These are phyloP conservation scores for Harpegnathos saltator DNA, from an alignment of 1,140 invertebrate genomes.

Conservation along the genomic window DNA sequence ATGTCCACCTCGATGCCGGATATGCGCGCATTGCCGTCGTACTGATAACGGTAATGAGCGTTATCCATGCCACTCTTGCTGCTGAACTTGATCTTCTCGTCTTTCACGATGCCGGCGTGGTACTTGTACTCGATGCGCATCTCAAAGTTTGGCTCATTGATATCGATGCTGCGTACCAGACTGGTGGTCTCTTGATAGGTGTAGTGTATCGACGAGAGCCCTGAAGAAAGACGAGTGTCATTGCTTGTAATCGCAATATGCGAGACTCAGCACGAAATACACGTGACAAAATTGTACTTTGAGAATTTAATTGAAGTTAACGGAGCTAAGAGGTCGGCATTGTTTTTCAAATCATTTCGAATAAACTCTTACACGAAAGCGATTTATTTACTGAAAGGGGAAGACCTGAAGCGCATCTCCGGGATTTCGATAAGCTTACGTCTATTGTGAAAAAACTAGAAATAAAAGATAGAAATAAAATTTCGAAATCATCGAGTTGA, in stretches of 20 bases:
- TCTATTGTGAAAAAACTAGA: too few relatives aligned
- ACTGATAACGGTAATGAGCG: conserved; percentile 95
- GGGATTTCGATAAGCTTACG: too few relatives aligned
- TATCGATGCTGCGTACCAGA: conserved; percentile 93
- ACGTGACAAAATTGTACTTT: too few relatives aligned
- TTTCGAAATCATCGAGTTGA: too few relatives aligned
- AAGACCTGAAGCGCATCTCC: too few relatives aligned
- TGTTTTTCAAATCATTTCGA: too few relatives aligned
- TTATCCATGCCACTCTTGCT: conserved; percentile 94
- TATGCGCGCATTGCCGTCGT: conserved; percentile 93
- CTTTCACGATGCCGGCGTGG: conserved; percentile 95
- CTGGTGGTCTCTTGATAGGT: conserved; percentile 94
- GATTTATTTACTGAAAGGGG: too few relatives aligned
- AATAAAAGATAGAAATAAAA: too few relatives aligned
- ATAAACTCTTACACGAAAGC: too few relatives aligned
- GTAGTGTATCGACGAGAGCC: conserved; percentile 95
- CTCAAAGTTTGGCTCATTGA: conserved; percentile 94
- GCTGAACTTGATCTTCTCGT: conserved; percentile 94
- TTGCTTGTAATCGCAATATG: neutral
- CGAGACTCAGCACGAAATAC: too few relatives aligned
- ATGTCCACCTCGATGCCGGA: conserved; percentile 95
- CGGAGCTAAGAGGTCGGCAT: too few relatives aligned
- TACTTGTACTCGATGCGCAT: conserved; percentile 95
- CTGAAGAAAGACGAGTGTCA: conserved; percentile 75
- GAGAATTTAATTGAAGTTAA: too few relatives aligned